These are phyloP conservation scores for Linnaemya tessellans DNA, from an alignment of 2,888 invertebrate genomes.

Conservation along the genomic window DNA sequence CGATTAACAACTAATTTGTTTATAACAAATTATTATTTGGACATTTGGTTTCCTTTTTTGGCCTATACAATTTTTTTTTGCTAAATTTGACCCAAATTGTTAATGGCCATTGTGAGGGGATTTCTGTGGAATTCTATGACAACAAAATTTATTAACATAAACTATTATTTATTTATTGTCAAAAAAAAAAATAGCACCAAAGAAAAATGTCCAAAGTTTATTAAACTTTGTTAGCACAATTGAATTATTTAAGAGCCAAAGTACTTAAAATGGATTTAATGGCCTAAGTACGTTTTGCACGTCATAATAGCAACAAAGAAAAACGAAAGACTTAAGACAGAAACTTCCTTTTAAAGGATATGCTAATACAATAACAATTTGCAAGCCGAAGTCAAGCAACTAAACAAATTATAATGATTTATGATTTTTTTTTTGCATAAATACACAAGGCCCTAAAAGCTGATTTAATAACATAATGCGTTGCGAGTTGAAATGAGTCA, in stretches of 20 bases:
- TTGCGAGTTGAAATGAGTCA: slow-evolving; percentile 57
- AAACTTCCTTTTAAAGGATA: slow-evolving; percentile 55
- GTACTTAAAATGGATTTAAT: neutral
- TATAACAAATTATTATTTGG: too few species aligned
- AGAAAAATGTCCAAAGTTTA: neutral
- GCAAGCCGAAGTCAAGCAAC: slow-evolving; percentile 12
- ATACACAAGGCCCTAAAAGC: slow-evolving; percentile 9
- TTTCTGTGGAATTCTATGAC: neutral
- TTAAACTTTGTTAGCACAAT: neutral
- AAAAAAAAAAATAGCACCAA: neutral
- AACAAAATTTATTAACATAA: neutral
- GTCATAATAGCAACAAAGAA: neutral
- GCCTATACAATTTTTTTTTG: neutral
- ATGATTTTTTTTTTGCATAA: slow-evolving; percentile 53
- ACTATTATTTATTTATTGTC: neutral
- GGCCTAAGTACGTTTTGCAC: neutral
- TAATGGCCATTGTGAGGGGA: neutral
- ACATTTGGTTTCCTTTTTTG: too few species aligned
- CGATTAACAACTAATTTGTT: too few species aligned
- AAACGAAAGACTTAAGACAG: slow-evolving; percentile 30
- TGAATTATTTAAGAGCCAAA: slow-evolving; percentile 16
- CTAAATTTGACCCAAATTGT: neutral
- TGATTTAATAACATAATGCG: slow-evolving; percentile 19
- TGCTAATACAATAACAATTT: slow-evolving; percentile 48
- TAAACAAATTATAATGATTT: slow-evolving; percentile 31